Conservation (phyloP, 2,113 vertebrate species). For the Zosterops pallidus region DNA sequence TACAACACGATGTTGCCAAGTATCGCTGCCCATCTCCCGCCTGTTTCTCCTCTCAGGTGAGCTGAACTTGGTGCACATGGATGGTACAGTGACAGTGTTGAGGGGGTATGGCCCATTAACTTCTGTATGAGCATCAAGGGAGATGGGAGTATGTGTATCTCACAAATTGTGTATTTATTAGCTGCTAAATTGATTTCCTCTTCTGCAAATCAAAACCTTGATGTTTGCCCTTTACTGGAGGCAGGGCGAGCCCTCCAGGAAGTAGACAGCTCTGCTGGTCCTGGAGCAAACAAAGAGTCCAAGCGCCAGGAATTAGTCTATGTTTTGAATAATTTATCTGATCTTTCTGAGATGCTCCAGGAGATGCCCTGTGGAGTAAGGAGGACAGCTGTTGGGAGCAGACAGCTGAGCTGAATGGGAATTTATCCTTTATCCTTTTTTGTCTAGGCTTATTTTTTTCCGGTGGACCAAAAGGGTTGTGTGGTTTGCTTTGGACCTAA, state of each 20-base stretch:
- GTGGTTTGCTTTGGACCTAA: conserved; percentile 28
- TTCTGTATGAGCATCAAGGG: not conserved
- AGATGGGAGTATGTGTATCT: not conserved
- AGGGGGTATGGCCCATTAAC: not conserved
- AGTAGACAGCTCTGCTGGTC: not conserved
- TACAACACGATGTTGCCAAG: not conserved
- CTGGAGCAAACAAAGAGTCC: not conserved
- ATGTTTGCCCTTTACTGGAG: conserved; percentile 18
- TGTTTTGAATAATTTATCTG: conserved; percentile 46
- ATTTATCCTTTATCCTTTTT: not conserved
- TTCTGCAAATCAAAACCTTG: conserved; percentile 11
- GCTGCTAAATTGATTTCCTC: conserved; percentile 45
- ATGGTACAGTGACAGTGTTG: not conserved
- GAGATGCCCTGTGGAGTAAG: not conserved
- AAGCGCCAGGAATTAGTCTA: not conserved
- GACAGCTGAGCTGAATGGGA: not conserved
- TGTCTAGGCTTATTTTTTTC: not conserved
- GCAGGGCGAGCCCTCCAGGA: not conserved
- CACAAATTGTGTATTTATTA: conserved; percentile 45
- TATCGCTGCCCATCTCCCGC: fast-evolving
- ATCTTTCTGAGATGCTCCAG: conserved; percentile 16
- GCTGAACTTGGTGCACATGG: fast-evolving
- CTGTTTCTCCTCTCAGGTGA: not conserved
- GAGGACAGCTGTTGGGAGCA: not conserved
- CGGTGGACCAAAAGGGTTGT: not conserved